Conservation (phyloP, 2,113 vertebrate species). For the Haliaeetus leucogaster region DNA sequence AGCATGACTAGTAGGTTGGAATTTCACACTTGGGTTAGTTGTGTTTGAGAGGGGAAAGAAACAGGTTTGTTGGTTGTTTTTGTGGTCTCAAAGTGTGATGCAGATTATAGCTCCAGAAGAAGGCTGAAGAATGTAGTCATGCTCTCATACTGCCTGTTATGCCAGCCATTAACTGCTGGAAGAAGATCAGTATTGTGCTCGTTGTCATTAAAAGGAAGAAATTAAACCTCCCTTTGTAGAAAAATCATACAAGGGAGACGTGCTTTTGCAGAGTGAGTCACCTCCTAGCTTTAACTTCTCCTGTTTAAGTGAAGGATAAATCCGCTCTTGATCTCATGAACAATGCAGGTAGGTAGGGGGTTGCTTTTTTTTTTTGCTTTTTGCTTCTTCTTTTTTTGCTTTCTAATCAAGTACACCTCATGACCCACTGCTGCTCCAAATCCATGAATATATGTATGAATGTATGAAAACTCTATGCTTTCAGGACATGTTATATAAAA, state of each 20-base stretch:
- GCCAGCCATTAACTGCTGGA: slow-evolving; percentile 38
- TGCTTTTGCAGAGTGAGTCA: slow-evolving; percentile 57
- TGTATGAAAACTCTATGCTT: slow-evolving; percentile 1
- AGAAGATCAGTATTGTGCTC: slow-evolving; percentile 12
- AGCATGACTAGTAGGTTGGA: background rate
- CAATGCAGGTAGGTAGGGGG: slow-evolving; percentile 17
- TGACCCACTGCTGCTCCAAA: slow-evolving; percentile 30
- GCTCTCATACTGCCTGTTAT: slow-evolving; percentile 1
- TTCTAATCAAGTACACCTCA: slow-evolving; percentile 1
- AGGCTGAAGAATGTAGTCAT: background rate
- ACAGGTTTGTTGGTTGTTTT: background rate
- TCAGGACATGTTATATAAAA: slow-evolving; percentile 26
- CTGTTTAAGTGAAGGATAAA: slow-evolving; percentile 26
- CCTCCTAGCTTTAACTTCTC: slow-evolving; percentile 17
- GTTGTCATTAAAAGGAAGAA: slow-evolving; percentile 26
- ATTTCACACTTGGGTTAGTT: background rate
- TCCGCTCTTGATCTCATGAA: background rate
- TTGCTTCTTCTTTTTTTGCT: background rate
- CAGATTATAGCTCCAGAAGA: background rate
- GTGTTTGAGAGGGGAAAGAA: background rate
- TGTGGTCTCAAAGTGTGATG: background rate
- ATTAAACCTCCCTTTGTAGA: slow-evolving; percentile 29
- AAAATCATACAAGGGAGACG: slow-evolving; percentile 20
- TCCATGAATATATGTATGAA: slow-evolving; percentile 37
- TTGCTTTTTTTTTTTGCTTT: background rate